Evolutionary conservation across 2,113 vertebrate species (phyloP).

Genomic region (Actenoides hombroni): DNA sequence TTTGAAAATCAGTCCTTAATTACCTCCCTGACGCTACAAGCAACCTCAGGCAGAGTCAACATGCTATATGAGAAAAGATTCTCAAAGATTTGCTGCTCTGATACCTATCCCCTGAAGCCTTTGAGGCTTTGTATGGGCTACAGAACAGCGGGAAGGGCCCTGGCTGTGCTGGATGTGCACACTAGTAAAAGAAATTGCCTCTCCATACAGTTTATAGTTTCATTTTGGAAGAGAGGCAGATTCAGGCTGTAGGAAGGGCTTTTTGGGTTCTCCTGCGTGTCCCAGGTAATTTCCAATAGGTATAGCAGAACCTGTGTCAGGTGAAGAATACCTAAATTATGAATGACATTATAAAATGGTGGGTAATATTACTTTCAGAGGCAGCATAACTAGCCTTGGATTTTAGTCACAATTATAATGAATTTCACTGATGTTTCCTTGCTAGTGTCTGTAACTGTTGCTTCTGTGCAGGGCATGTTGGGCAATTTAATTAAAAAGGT

Average conservation of each 20-base stretch:
- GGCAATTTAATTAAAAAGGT: background rate
- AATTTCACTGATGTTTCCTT: background rate
- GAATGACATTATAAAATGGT: background rate
- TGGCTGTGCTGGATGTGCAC: background rate
- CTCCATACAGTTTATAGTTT: background rate
- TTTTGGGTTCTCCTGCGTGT: background rate
- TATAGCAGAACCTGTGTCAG: rapidly evolving
- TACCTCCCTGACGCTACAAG: background rate
- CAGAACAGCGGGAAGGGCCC: background rate
- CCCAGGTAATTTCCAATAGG: background rate
- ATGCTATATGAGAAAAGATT: background rate
- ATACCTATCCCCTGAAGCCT: background rate
- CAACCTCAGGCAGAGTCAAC: background rate
- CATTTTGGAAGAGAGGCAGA: background rate
- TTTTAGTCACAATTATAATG: background rate
- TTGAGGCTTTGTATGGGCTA: background rate
- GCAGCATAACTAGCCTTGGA: background rate
- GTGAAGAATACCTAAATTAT: background rate
- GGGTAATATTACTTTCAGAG: background rate
- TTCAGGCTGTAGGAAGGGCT: background rate
- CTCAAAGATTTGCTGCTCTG: background rate
- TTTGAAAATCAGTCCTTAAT: background rate
- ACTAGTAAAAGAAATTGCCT: background rate
- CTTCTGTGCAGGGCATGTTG: background rate
- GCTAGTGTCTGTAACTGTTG: background rate